A percentile compares a stretch with the other conserved stretches of the same genome.
Conservation (phyloP, 2,888 invertebrate species). For the Flexamia atlantica region DNA sequence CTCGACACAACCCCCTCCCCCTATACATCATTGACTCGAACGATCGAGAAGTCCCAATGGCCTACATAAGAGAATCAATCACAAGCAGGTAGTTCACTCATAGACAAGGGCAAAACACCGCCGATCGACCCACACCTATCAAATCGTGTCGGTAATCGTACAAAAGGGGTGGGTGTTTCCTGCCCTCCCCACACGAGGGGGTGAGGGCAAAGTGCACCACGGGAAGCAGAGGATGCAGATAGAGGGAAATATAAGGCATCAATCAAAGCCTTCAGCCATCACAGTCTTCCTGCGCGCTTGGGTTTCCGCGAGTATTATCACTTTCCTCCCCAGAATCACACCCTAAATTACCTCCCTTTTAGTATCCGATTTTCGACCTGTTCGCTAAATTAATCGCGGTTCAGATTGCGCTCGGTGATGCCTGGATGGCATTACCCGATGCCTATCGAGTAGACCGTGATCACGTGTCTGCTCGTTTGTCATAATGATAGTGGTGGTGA, state of each 20-base stretch:
- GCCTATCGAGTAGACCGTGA: background rate
- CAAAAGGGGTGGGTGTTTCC: slow-evolving; percentile 23
- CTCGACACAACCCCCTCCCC: background rate
- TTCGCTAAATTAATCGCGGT: slow-evolving; percentile 16
- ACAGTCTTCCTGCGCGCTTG: slow-evolving; percentile 25
- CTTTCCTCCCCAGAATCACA: slow-evolving; percentile 50
- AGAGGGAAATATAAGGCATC: slow-evolving; percentile 50
- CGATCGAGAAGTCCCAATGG: background rate
- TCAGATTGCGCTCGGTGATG: slow-evolving; percentile 16
- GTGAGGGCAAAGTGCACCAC: slow-evolving; percentile 34
- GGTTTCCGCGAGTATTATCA: slow-evolving; percentile 16
- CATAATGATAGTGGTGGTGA: background rate
- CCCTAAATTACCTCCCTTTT: slow-evolving; percentile 53
- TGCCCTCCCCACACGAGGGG: background rate
- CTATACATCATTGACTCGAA: background rate
- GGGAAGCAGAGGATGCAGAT: slow-evolving; percentile 47
- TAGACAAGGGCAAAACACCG: slow-evolving; percentile 16
- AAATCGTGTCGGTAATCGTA: slow-evolving; percentile 20
- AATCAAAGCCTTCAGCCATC: slow-evolving; percentile 20
- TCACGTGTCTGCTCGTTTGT: background rate
- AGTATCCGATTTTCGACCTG: slow-evolving; percentile 46
- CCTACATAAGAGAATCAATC: slow-evolving; percentile 36
- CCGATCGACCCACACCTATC: slow-evolving; percentile 25
- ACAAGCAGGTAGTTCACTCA: slow-evolving; percentile 2
- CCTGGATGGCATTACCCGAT: background rate